A percentile compares a stretch with the other conserved stretches of the same genome.
These are phyloP conservation scores for Paramisgurnus dabryanus DNA, from an alignment of 2,113 vertebrate genomes.

Conservation along the genomic window DNA sequence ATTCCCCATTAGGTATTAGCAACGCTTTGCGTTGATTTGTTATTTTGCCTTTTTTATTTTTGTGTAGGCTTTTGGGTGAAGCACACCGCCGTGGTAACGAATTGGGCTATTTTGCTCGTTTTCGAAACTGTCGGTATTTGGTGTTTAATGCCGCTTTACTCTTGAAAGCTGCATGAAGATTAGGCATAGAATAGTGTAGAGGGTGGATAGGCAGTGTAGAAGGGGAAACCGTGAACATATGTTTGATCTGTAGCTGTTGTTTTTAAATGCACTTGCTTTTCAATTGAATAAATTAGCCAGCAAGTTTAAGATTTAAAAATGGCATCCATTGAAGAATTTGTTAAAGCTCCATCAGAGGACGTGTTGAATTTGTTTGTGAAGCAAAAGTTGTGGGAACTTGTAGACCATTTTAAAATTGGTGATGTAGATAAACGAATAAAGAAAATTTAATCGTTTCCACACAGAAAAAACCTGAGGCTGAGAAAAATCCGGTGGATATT, in stretches of 20 bases:
- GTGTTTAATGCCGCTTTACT: constrained; percentile 3
- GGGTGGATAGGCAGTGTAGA: neutral
- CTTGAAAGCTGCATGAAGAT: neutral
- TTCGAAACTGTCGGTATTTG: neutral
- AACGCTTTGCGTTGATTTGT: neutral
- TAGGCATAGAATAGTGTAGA: neutral
- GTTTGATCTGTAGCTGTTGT: neutral
- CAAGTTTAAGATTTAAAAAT: neutral
- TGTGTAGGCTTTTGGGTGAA: constrained; percentile 3
- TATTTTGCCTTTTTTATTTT: neutral
- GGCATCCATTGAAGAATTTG: neutral
- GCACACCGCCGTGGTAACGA: neutral
- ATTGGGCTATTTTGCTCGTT: neutral
- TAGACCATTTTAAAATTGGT: neutral
- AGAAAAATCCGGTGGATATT: neutral
- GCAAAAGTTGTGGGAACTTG: neutral
- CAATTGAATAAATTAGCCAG: neutral
- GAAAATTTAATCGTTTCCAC: neutral
- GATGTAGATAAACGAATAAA: neutral
- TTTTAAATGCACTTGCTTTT: neutral
- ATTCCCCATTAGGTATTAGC: neutral
- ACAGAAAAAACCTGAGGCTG: neutral
- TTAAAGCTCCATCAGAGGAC: neutral
- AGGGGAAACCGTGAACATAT: neutral
- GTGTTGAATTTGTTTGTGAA: neutral